Conservation (phyloP, 2,113 vertebrate species). For the Hylia prasina region DNA sequence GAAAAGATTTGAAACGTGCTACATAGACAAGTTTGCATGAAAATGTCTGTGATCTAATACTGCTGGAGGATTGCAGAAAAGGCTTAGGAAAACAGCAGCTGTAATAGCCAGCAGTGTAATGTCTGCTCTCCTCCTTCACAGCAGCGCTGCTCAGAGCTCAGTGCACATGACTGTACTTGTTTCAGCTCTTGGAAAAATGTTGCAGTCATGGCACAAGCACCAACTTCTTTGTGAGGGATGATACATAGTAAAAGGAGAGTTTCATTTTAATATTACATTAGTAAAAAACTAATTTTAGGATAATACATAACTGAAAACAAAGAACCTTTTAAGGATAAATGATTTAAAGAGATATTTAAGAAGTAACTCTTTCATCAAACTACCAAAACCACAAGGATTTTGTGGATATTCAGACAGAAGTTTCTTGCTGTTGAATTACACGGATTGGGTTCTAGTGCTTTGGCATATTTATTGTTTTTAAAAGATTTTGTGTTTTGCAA, state of each 20-base stretch:
- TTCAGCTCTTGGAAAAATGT: background rate
- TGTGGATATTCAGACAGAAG: background rate
- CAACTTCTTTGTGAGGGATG: background rate
- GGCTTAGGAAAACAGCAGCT: background rate
- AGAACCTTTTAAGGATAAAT: background rate
- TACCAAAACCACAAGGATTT: background rate
- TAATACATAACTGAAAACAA: background rate
- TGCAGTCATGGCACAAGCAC: background rate
- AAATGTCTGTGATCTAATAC: background rate
- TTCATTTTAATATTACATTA: background rate
- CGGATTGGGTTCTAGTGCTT: background rate
- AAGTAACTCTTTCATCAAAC: background rate
- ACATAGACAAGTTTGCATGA: background rate
- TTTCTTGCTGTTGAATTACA: background rate
- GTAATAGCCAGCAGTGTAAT: background rate
- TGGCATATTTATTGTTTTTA: background rate
- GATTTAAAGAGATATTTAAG: background rate
- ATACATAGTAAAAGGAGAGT: background rate
- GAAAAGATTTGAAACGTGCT: background rate
- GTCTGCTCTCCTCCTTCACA: background rate
- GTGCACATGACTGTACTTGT: slow-evolving; percentile 8
- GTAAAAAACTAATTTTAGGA: background rate
- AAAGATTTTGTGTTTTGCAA: background rate
- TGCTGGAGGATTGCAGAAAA: background rate
- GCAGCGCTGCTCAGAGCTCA: background rate